Conservation (phyloP, 2,113 vertebrate genomes). For the Puntigrus tetrazona region DNA sequence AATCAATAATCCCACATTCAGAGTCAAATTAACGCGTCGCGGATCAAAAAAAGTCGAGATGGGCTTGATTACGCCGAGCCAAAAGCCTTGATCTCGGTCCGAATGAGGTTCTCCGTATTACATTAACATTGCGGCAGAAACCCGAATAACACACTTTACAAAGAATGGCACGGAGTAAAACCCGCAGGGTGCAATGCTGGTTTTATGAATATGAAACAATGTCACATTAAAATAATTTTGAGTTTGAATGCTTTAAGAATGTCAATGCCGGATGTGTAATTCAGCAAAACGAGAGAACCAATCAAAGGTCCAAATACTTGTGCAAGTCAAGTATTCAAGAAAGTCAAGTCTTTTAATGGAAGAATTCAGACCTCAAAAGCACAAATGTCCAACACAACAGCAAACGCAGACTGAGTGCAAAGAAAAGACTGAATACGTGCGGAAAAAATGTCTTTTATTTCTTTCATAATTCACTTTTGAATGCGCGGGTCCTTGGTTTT, state of each 20-base stretch:
- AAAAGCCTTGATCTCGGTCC: background rate
- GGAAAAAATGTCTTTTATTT: constrained; percentile 34
- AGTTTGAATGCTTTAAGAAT: background rate
- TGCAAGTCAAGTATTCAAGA: background rate
- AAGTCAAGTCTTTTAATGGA: background rate
- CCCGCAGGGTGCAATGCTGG: background rate
- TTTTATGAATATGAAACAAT: background rate
- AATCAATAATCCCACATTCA: too few relatives aligned
- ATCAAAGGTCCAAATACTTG: background rate
- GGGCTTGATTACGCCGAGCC: background rate
- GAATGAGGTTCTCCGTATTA: background rate
- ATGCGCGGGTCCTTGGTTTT: background rate
- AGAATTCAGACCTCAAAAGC: constrained; percentile 29
- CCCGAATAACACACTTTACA: background rate
- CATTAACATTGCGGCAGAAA: background rate
- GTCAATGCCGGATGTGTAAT: background rate
- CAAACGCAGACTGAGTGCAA: background rate
- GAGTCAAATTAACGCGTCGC: too few relatives aligned
- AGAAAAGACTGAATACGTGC: constrained; percentile 2
- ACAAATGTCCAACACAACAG: background rate
- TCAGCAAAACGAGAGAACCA: background rate
- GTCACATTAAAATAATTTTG: background rate
- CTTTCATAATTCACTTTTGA: constrained; percentile 8
- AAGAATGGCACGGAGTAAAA: background rate
- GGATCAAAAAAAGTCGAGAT: too few relatives aligned